These are phyloP conservation scores for Hucho hucho DNA, from an alignment of 2,113 vertebrate species.

Conservation along the genomic window DNA sequence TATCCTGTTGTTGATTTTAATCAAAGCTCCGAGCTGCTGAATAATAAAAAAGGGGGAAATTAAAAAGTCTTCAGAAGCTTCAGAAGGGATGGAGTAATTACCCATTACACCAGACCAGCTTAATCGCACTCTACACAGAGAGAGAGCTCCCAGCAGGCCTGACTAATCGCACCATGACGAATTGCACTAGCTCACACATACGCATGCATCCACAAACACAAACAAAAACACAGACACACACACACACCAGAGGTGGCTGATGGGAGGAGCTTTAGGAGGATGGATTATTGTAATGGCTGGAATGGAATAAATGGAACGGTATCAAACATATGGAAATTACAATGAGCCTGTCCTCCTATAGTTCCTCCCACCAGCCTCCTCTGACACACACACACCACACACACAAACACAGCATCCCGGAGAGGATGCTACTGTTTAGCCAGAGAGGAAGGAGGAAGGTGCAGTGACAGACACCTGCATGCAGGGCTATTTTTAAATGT, in stretches of 20 bases:
- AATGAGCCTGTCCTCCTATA: no score
- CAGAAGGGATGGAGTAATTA: slow-evolving; percentile 50
- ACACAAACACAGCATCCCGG: not conserved
- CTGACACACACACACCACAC: not conserved
- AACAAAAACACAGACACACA: no score
- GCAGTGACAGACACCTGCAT: slow-evolving; percentile 28
- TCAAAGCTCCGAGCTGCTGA: slow-evolving; percentile 57
- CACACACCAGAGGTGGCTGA: no score
- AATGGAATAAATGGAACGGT: no score
- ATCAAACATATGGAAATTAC: no score
- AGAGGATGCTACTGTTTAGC: not conserved
- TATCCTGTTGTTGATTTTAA: slow-evolving; percentile 46
- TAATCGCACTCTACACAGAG: slow-evolving; percentile 10
- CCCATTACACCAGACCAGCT: slow-evolving; percentile 23
- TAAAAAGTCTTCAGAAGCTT: slow-evolving; percentile 42
- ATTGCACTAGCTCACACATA: not conserved
- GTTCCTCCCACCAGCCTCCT: no score
- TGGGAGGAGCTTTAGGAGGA: no score
- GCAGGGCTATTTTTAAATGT: slow-evolving; percentile 49
- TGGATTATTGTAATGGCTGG: no score
- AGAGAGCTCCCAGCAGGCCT: not conserved
- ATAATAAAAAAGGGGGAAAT: slow-evolving; percentile 56
- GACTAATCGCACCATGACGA: not conserved
- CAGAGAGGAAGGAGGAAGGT: slow-evolving; percentile 18
- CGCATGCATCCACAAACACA: no score